These are phyloP conservation scores for Chouioia cunea DNA, from an alignment of 2,888 invertebrate genomes.

Conservation along the genomic window DNA sequence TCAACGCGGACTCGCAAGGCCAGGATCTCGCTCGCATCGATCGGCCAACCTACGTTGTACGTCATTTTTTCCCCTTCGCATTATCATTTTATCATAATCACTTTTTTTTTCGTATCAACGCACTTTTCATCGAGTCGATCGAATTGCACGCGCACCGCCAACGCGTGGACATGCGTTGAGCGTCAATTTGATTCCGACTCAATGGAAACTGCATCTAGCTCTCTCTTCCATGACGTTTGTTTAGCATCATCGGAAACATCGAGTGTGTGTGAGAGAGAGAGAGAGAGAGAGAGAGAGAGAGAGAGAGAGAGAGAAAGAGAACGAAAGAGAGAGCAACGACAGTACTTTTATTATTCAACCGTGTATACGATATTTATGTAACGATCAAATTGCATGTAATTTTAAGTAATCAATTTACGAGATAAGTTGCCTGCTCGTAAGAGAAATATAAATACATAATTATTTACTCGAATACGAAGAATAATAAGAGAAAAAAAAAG, in stretches of 20 bases:
- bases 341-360: constrained; percentile 46
- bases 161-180: constrained; percentile 29
- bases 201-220: constrained; percentile 63
- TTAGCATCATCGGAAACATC: no score
- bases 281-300: no score
- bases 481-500: neutral
- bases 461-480: constrained; percentile 31
- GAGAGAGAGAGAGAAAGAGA: no score
- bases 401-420: constrained; percentile 19
- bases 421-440: no score
- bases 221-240: no score
- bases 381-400: constrained; percentile 35
- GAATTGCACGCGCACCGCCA: constrained; percentile 52
- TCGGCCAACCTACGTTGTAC: constrained; percentile 13
- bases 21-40: constrained; percentile 23
- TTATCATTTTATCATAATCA: constrained; percentile 19
- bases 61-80: constrained; percentile 6
- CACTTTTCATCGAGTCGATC: constrained; percentile 67
- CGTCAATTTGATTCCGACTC: constrained; percentile 58
- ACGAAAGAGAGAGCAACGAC: no score
- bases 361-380: constrained; percentile 59
- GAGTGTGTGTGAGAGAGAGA: no score
- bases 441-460: constrained; percentile 40
- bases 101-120: constrained; percentile 50
- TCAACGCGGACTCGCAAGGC: constrained; percentile 12